phyloP scores from a whole-genome alignment of 1,140 invertebrate species.

The Lordiphosa mommai region DNA sequence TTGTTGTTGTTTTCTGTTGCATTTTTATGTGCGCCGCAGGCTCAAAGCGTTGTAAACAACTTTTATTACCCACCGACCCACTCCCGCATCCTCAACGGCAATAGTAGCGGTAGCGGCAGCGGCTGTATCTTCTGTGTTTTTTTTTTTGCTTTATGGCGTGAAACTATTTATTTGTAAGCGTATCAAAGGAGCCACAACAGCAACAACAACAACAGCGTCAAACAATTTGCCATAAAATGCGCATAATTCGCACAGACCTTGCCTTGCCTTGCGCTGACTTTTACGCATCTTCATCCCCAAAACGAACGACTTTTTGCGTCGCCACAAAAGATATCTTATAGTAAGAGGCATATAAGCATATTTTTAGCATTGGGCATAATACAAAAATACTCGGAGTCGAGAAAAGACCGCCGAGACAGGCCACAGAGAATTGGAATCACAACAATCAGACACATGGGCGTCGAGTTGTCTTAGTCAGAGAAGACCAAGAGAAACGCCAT shows the following conservation, averaged over 20 bases:
- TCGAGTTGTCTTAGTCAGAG: conserved; percentile 52
- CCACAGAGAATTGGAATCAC: conserved; percentile 33
- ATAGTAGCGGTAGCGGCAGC: background rate
- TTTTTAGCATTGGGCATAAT: conserved; percentile 44
- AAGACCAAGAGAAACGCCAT: conserved; percentile 30
- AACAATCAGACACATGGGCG: conserved; percentile 58
- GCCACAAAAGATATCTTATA: conserved; percentile 42
- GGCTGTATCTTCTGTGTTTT: too few species aligned
- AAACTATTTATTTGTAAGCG: conserved; percentile 76
- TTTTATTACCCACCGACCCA: conserved; percentile 47
- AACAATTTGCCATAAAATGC: conserved; percentile 51
- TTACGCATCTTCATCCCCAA: conserved; percentile 28
- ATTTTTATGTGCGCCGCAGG: conserved; percentile 67
- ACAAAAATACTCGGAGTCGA: conserved; percentile 34
- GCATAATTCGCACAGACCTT: conserved; percentile 47
- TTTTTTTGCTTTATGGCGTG: conserved; percentile 69
- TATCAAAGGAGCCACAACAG: conserved; percentile 65
- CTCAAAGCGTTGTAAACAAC: conserved; percentile 67
- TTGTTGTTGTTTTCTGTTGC: conserved; percentile 42
- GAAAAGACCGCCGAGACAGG: conserved; percentile 17
- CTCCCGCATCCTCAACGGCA: background rate
- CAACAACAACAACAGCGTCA: conserved; percentile 10
- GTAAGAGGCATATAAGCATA: conserved; percentile 10
- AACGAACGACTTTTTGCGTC: conserved; percentile 29
- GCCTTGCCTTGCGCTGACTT: conserved; percentile 32